Base-by-base conservation (phyloP, 1,140 invertebrate genomes). In the Oryzaephilus surinamensis region DNA sequence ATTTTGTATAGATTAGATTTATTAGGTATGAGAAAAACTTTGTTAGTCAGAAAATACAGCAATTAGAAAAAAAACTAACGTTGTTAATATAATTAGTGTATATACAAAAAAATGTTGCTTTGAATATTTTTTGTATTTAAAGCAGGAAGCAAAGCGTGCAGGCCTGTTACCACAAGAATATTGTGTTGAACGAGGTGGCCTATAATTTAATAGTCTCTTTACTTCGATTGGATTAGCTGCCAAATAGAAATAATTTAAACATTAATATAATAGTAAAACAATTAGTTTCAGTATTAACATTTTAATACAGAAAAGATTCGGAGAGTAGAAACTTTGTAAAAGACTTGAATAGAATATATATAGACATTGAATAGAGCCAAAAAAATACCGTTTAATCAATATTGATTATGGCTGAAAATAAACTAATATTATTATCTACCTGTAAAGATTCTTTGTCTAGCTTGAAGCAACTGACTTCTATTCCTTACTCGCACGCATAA, bases 401-500 rank as follows among this genome's bases (percentile, higher is more conserved):
- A 38, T 38, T 20, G 36, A 38, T 38, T 38, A 2, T 21, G 21
- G n/a, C 36, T 38, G 30, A 38, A 38, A 38, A 38, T 38, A 38
- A 38, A 19, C 11, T 28, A 21, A 15, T 17, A 32, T 4, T n/a
- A 31, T 37, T 32, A 27, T 43, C 60, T 69, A 96, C 92, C 90
- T 70, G 83, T 81, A 61, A 96, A 92, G 54, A 81, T 73, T 58
- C 81, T 71, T 52, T 88, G 80, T 48, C 81, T 77, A 18, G 74
- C 70, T 65, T 80, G 76, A 42, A 78, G 71, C 27, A 91, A 76
- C 61, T 91, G 81, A 57, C 79, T 87, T 63, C 81, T 84, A 60
- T 84, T 82, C 54, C 77, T 79, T 37, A 95, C 81, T 58, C 73
- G 75, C 16, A 98, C 84, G 71, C 94, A 98, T 10, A 98, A 67